Percentiles rank a stretch among this genome's conserved stretches.
Evolutionary conservation across 2,888 invertebrate species (phyloP).

Genomic region (Leptopterna dolabrata): DNA sequence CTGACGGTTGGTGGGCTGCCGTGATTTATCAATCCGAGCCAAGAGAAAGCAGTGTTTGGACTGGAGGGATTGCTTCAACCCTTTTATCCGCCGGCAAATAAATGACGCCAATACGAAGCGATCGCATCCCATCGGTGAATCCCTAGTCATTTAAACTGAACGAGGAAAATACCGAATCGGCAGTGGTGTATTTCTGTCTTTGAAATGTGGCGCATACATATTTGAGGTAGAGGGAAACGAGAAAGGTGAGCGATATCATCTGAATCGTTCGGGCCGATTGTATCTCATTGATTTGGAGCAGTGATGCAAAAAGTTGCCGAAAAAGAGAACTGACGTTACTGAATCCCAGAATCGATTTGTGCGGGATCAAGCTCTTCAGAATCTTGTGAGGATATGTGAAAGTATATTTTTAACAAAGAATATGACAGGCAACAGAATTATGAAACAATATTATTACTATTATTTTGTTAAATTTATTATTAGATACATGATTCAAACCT

Average conservation of each 20-base stretch:
- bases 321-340: neutral
- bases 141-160: neutral
- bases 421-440: no score
- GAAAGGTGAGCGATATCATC: neutral
- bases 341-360: neutral
- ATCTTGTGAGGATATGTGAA: no score
- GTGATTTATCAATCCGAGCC: neutral
- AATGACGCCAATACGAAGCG: neutral
- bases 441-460: no score
- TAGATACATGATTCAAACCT: no score
- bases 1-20: neutral
- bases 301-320: neutral
- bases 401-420: no score
- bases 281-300: neutral
- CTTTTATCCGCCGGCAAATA: neutral
- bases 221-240: neutral
- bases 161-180: neutral
- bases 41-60: neutral
- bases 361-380: no score
- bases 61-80: neutral
- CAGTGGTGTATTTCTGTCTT: neutral
- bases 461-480: no score
- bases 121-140: neutral
- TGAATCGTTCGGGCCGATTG: neutral
- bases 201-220: neutral